Base-by-base conservation (phyloP, 1,140 invertebrate species). In the Saccostrea glomerata region DNA sequence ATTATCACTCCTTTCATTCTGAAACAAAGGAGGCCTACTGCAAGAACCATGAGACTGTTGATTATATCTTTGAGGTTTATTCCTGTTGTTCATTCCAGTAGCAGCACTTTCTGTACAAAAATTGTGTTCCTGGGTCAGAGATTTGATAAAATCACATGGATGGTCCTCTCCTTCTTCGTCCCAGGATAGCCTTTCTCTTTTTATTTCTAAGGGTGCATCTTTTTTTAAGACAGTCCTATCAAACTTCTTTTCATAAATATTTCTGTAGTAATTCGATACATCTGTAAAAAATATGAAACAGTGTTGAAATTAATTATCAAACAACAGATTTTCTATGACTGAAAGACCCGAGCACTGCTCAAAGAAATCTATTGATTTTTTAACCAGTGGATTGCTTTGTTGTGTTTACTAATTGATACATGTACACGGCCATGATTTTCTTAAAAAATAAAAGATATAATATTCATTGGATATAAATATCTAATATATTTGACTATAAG, bases 171-270 rank as follows among this genome's bases (percentile, higher is more conserved):
- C 20, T 63, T 15, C 17, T 23, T 63, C 60, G 20, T 63, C n/a
- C 60, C 60, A 63, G 60, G 60, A 63, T 17, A 63, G 60, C 20
- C 13, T 73, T 73, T 73, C 70, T 7, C 7, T 30, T 73, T 73
- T 73, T 13, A 73, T 30, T 30, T 25, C 25, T 25, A 36, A 30
- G 6, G 23, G 23, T 13, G 9, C 25, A 30, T 15, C 23, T 25
- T 73, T 25, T 25, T 11, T 73, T 73, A 25, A 73, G 15, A 20
- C 15, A 73, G 25, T 11, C 70, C 23, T 11, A 30, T 23, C 13
- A 25, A 73, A 73, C 36, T 73, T 73, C 70, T 73, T 73, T 9
- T 36, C 30, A 36, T 73, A 73, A 36, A 73, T 73, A 73, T 73
- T 13, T 73, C 30, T 25, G 25, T 73, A 73, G 13, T 73, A 73